Evolutionary conservation across 2,797 vertebrate genomes (phyloP).

Genomic region (Gymnothorax javanicus): DNA sequence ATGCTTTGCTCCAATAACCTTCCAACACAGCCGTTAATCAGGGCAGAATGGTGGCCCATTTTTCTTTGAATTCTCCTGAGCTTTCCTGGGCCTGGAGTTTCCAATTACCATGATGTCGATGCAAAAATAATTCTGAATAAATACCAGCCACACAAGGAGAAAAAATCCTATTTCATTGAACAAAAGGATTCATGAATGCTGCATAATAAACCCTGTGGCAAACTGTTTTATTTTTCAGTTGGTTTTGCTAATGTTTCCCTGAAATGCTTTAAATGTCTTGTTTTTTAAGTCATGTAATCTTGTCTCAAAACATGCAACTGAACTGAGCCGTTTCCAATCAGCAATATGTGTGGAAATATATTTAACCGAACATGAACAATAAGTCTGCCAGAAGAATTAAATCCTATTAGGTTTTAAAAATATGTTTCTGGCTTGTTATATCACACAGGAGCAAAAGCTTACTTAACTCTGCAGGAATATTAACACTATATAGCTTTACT

Average conservation of each 20-base stretch:
- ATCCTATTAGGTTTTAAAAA: slow-evolving; percentile 14
- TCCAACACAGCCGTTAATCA: slow-evolving; percentile 24
- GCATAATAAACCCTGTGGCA: slow-evolving; percentile 4
- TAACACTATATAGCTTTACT: background rate
- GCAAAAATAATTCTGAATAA: slow-evolving; percentile 26
- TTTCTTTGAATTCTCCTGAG: slow-evolving; percentile 22
- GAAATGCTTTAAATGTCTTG: background rate
- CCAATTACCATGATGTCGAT: slow-evolving; percentile 18
- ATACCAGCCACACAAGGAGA: background rate
- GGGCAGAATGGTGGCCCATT: background rate
- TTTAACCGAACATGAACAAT: slow-evolving; percentile 8
- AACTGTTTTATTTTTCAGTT: background rate
- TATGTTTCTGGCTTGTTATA: background rate
- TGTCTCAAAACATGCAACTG: background rate
- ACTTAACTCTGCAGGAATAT: slow-evolving; percentile 12
- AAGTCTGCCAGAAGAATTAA: slow-evolving; percentile 24
- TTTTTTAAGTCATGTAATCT: background rate
- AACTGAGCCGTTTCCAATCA: background rate
- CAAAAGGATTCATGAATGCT: slow-evolving; percentile 12
- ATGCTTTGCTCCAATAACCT: slow-evolving; percentile 34
- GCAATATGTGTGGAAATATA: slow-evolving; percentile 8
- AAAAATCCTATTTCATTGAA: background rate
- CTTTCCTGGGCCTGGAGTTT: slow-evolving; percentile 19
- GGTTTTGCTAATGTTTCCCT: background rate
- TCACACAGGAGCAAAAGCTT: slow-evolving; percentile 13